A percentile compares a stretch with the other conserved stretches of the same genome.
phyloP scores from a whole-genome alignment of 2,797 vertebrate species.

The Myotis myotis region DNA sequence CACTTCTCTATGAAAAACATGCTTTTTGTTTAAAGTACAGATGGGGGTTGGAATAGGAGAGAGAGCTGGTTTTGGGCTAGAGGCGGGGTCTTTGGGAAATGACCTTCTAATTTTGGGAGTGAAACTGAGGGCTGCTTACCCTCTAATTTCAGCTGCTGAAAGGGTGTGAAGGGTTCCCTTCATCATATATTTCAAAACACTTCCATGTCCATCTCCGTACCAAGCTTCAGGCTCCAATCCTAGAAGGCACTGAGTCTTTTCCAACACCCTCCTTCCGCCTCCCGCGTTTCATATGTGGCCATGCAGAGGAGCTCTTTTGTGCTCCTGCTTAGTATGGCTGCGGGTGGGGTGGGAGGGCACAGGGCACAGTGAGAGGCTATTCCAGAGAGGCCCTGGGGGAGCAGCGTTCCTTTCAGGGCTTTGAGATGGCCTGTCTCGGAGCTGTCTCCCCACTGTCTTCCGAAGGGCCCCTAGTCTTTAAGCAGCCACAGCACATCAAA shows the following conservation, averaged over 20 bases:
- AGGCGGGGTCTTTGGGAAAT: background rate
- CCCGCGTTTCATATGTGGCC: background rate
- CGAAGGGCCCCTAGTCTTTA: background rate
- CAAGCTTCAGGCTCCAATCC: background rate
- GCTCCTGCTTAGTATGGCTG: too few relatives aligned
- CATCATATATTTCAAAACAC: background rate
- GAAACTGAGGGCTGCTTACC: accelerated
- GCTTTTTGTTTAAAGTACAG: background rate
- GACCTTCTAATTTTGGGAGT: background rate
- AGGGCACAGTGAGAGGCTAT: background rate
- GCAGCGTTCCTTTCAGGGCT: background rate
- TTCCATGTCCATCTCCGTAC: background rate
- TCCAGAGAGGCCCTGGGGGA: background rate
- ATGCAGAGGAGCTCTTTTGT: accelerated
- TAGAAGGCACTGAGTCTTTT: background rate
- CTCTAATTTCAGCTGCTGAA: background rate
- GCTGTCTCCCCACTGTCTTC: background rate
- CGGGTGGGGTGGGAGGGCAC: background rate
- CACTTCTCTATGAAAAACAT: background rate
- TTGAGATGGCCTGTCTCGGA: background rate
- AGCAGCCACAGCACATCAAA: background rate
- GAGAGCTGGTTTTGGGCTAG: accelerated
- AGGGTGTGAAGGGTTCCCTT: background rate
- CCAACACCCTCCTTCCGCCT: background rate
- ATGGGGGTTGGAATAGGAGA: background rate